Conservation (phyloP, 2,113 vertebrate species). For the Ramphastos sulfuratus region DNA sequence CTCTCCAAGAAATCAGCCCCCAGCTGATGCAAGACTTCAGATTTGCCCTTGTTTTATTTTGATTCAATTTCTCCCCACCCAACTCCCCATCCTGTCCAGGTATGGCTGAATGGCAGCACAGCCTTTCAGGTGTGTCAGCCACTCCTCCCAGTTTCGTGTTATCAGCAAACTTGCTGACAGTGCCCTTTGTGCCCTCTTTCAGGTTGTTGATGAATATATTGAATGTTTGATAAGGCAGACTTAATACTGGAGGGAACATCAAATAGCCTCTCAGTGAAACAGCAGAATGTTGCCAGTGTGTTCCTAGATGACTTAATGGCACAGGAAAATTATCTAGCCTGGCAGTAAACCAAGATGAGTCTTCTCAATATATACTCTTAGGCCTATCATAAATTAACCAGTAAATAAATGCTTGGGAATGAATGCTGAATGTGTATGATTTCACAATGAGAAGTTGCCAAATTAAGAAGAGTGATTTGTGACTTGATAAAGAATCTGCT, state of each 20-base stretch:
- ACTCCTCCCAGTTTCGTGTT: too few species aligned
- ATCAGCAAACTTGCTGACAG: too few species aligned
- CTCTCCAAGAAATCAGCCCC: too few species aligned
- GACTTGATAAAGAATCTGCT: neutral
- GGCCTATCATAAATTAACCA: conserved; percentile 33
- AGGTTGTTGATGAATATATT: too few species aligned
- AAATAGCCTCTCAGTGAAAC: conserved; percentile 2
- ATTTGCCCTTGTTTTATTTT: too few species aligned
- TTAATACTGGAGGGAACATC: neutral
- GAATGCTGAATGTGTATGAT: neutral
- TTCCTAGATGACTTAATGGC: neutral
- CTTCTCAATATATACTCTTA: conserved; percentile 14
- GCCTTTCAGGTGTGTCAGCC: too few species aligned
- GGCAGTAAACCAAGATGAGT: conserved; percentile 8
- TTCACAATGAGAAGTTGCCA: neutral
- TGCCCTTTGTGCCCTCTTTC: too few species aligned
- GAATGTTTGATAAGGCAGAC: neutral
- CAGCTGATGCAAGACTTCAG: too few species aligned
- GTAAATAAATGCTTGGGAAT: neutral
- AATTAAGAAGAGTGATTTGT: neutral
- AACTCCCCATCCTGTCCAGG: too few species aligned
- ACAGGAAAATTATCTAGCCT: conserved; percentile 30
- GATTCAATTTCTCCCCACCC: too few species aligned
- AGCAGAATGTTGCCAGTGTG: neutral
- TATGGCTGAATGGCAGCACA: too few species aligned